Evolutionary conservation across 1,140 invertebrate species (phyloP).

Genomic region (Agrypnia vestita): DNA sequence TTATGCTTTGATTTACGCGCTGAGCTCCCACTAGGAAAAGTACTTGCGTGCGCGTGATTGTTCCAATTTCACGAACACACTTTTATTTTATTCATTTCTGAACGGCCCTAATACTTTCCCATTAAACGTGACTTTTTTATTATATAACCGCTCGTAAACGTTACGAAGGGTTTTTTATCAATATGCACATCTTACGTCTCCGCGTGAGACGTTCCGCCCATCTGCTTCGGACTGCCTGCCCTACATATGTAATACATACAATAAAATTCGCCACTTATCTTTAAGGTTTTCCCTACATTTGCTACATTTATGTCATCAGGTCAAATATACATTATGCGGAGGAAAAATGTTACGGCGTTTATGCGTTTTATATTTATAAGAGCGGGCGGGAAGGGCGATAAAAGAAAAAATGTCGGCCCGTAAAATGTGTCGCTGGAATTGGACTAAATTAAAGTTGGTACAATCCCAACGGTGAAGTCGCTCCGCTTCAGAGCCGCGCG

Average conservation of each 20-base stretch:
- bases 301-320: conserved; percentile 52
- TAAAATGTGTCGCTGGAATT: conserved; percentile 57
- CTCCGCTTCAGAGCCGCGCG: not conserved
- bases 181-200: conserved; percentile 55
- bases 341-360: conserved; percentile 47
- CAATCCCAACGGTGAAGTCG: conserved; percentile 43
- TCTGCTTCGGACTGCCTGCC: conserved; percentile 30
- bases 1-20: not conserved
- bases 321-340: conserved; percentile 57
- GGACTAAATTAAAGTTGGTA: conserved; percentile 54
- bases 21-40: not conserved
- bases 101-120: conserved; percentile 51
- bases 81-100: conserved; percentile 52
- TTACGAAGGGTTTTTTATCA: conserved; percentile 49
- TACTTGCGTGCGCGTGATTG: not conserved
- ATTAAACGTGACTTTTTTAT: conserved; percentile 60
- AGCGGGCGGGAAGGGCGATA: conserved; percentile 32
- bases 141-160: conserved; percentile 56
- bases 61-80: conserved; percentile 12
- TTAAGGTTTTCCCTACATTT: conserved; percentile 44
- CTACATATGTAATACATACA: conserved; percentile 54
- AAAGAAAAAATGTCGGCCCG: conserved; percentile 53
- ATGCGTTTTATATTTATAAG: conserved; percentile 55
- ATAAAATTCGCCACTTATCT: conserved; percentile 54
- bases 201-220: conserved; percentile 44